Base-by-base conservation (phyloP, 2,888 invertebrate genomes). In the Pyrgus malvae region DNA sequence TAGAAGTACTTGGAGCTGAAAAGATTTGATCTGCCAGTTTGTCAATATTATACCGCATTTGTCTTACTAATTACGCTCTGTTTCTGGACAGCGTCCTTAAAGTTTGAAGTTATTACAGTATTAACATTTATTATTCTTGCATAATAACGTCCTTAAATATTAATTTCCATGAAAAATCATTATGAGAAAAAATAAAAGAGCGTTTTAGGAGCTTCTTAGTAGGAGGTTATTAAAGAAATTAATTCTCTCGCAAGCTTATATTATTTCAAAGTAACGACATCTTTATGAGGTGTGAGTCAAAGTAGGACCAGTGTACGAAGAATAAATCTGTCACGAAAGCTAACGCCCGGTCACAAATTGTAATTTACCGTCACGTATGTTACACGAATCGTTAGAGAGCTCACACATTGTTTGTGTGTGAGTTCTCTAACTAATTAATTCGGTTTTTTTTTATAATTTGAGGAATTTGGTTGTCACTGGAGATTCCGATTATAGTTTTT, bases 251-350 rank as follows among this genome's bases (percentile, higher is more conserved):
- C 68, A 55, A 60, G 68, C 65, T 72, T 70, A 76, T 82, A 83
- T 83, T 80, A 83, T 84, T 85, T 80, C 76, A 72, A 77, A 65
- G 71, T 77, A 81, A 81, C 67, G 87, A 87, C 83, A 78, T 84
- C 72, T 86, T 87, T 87, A 86, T 81, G 86, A 81, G 80, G 72
- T 82, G 84, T 74, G 83, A 85, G 78, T 83, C 76, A 80, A 80
- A 84, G 76, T 79, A 79, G 83, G 80, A 82, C 80, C 80, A 78
- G 83, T 75, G 76, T 79, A 70, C 70, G 76, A 73, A 72, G 74
- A 74, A 85, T 87, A 87, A 87, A 87, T 86, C 85, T 86, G 83
- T 87, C 86, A 74, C 55, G 68, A 60, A 68, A 69, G 79, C 78
- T 77, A 79, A 82, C 83, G 77, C 79, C 74, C 74, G 78, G 76